Conservation (phyloP, 2,113 vertebrate genomes). For the Vidua macroura region DNA sequence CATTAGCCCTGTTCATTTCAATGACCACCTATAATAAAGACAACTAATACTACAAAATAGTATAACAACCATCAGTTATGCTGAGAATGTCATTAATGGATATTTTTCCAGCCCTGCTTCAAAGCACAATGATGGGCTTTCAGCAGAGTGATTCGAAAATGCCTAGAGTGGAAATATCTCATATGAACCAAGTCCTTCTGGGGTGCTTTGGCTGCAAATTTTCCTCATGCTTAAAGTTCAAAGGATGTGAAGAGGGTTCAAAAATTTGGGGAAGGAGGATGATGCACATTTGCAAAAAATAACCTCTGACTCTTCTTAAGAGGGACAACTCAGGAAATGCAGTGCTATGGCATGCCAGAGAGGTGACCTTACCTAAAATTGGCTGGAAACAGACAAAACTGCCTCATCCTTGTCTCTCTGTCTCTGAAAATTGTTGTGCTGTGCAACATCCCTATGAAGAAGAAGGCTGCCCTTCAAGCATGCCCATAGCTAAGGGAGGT, state of each 20-base stretch:
- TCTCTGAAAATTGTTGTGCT: background rate
- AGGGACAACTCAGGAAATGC: background rate
- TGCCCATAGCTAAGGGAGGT: background rate
- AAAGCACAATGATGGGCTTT: background rate
- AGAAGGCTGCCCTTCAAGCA: background rate
- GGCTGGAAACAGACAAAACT: background rate
- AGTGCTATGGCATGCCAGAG: background rate
- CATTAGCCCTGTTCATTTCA: too few species aligned
- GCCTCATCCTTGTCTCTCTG: background rate
- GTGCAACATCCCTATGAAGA: background rate
- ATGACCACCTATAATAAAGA: background rate
- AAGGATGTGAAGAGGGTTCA: background rate
- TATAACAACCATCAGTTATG: background rate
- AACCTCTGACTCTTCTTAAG: background rate
- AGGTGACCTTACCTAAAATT: background rate
- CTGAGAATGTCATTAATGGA: background rate
- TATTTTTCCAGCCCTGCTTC: constrained; percentile 2
- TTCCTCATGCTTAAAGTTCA: background rate
- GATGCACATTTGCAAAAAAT: background rate
- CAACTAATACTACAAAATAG: background rate
- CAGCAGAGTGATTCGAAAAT: constrained; percentile 4
- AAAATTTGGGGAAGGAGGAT: background rate
- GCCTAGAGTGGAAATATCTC: background rate
- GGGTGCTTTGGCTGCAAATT: background rate
- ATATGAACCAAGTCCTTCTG: background rate